Conservation (phyloP, 2,797 vertebrate genomes). For the Lepus townsendii region DNA sequence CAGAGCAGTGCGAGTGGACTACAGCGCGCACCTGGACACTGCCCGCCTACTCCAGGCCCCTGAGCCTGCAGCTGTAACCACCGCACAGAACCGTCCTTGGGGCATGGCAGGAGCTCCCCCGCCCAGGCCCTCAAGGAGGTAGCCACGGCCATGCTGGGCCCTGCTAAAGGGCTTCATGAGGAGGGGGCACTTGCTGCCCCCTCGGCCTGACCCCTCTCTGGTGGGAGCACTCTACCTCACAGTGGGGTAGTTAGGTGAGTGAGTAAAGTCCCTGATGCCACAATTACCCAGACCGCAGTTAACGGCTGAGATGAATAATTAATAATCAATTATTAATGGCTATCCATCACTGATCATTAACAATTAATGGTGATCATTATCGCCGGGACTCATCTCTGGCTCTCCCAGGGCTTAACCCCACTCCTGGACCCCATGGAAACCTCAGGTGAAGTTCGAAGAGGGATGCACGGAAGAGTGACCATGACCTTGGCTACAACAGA, state of each 20-base stretch:
- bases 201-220: accelerated
- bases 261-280: not conserved
- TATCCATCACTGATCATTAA: not conserved
- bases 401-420: not conserved
- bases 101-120: not conserved
- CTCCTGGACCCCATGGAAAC: not conserved
- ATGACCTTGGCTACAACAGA: not conserved
- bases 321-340: not conserved
- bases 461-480: accelerated
- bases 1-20: not conserved
- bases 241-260: too few species aligned
- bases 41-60: not conserved
- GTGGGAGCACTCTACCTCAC: not conserved
- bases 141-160: not conserved
- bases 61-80: not conserved
- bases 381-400: not conserved
- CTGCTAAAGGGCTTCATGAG: not conserved
- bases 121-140: accelerated
- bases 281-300: accelerated
- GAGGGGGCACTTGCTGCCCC: too few species aligned
- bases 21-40: not conserved
- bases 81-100: not conserved
- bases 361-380: not conserved
- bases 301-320: not conserved
- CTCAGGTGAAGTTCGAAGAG: accelerated